phyloP scores from a whole-genome alignment of 1,140 invertebrate genomes.

The Mycetomoellerius zeteki region DNA sequence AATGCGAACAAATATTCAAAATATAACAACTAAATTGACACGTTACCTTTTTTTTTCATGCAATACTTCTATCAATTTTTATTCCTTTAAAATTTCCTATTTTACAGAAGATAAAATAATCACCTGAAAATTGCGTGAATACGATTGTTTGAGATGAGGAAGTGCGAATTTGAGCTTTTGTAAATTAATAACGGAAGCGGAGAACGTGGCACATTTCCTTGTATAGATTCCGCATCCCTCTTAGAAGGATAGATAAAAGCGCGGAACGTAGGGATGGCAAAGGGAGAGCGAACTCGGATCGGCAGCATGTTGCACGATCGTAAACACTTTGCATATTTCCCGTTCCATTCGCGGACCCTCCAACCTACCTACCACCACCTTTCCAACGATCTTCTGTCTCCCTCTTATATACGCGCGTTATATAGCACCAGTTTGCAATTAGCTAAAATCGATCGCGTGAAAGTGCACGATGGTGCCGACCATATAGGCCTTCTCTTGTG shows the following conservation, averaged over 20 bases:
- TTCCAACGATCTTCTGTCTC: constrained; percentile 63
- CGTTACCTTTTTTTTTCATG: constrained; percentile 39
- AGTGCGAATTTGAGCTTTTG: constrained; percentile 67
- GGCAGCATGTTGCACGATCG: constrained; percentile 85
- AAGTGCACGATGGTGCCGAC: constrained; percentile 76
- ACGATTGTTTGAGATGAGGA: not conserved
- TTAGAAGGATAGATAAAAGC: constrained; percentile 37
- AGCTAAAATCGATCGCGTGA: constrained; percentile 84
- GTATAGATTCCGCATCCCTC: constrained; percentile 52
- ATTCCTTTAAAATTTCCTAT: constrained; percentile 68
- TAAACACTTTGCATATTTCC: constrained; percentile 85
- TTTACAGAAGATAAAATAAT: not conserved
- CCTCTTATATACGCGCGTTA: constrained; percentile 52
- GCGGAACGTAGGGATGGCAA: not conserved
- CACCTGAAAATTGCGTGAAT: constrained; percentile 55
- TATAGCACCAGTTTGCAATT: constrained; percentile 83
- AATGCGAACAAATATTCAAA: not conserved
- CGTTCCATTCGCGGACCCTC: constrained; percentile 75
- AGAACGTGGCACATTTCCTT: constrained; percentile 66
- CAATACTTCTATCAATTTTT: constrained; percentile 58
- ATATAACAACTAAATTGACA: not conserved
- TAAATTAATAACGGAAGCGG: constrained; percentile 53
- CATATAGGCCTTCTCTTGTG: constrained; percentile 47
- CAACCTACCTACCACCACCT: constrained; percentile 65
- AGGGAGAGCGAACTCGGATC: constrained; percentile 67